These are phyloP conservation scores for Drosophila nannoptera DNA, from an alignment of 1,140 invertebrate genomes.

Conservation along the genomic window DNA sequence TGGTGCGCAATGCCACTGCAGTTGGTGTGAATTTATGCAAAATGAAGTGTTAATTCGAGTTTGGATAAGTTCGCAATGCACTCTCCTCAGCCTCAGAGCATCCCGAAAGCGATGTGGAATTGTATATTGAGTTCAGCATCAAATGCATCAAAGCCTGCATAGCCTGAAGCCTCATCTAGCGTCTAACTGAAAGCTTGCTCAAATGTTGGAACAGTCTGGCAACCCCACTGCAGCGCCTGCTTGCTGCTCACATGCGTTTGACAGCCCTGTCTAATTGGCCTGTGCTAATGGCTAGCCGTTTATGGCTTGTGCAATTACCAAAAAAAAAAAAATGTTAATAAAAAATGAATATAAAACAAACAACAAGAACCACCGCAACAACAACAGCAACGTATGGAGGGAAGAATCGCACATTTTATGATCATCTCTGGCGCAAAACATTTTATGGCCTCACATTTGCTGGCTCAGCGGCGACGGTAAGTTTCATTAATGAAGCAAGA, in stretches of 20 bases:
- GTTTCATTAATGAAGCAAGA: constrained; percentile 42
- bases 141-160: no score
- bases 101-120: no score
- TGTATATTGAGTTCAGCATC: no score
- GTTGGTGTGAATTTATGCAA: constrained; percentile 62
- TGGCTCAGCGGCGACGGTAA: constrained; percentile 24
- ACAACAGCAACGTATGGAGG: not conserved
- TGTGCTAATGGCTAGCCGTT: constrained; percentile 19
- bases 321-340: constrained; percentile 16
- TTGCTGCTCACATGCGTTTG: constrained; percentile 9
- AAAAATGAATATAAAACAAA: no score
- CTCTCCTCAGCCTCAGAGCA: no score
- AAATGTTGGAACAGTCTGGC: no score
- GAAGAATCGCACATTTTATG: constrained; percentile 25
- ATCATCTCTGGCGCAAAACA: constrained; percentile 7
- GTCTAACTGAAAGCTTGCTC: no score
- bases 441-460: constrained; percentile 34
- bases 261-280: constrained; percentile 26
- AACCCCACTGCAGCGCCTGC: no score
- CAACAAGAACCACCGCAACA: not conserved
- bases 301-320: constrained; percentile 40
- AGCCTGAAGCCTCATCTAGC: no score
- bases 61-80: not conserved
- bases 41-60: constrained; percentile 68
- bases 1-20: constrained; percentile 9